Percentiles rank a stretch among this genome's conserved stretches.
Conservation (phyloP, 1,140 invertebrate species). For the Cryptotermes secundus region DNA sequence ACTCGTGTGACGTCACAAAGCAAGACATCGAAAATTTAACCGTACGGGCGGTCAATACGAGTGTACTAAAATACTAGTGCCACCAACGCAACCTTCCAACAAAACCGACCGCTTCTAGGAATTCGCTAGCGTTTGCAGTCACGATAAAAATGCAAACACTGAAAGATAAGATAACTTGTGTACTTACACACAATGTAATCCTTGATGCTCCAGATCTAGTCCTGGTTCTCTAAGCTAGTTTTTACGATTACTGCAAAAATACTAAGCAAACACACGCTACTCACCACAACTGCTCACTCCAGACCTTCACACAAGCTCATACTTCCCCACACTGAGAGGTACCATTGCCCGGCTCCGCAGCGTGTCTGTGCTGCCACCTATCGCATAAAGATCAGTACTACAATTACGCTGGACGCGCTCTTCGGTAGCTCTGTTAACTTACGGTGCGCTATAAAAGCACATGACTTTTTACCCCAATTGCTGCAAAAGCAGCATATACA, state of each 20-base stretch:
- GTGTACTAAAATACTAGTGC: background rate
- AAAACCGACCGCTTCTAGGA: background rate
- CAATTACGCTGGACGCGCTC: background rate
- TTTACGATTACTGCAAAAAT: background rate
- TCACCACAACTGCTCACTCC: background rate
- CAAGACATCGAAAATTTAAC: background rate
- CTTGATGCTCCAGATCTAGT: background rate
- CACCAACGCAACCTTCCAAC: background rate
- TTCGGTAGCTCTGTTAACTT: background rate
- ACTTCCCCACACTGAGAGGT: conserved; percentile 7
- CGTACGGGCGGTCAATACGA: background rate
- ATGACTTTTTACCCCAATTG: too few species aligned
- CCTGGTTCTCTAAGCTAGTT: background rate
- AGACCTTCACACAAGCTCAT: background rate
- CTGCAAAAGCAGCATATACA: too few species aligned
- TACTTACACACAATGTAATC: conserved; percentile 10
- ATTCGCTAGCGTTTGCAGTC: background rate
- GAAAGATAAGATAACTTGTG: background rate
- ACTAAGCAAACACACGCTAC: background rate
- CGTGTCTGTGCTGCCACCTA: background rate
- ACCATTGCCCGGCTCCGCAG: background rate
- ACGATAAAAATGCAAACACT: background rate
- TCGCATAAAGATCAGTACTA: background rate
- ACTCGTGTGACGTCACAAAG: conserved; percentile 1
- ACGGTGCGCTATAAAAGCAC: too few species aligned